Base-by-base conservation (phyloP, 2,888 invertebrate species). In the Cyclophora albipunctata region DNA sequence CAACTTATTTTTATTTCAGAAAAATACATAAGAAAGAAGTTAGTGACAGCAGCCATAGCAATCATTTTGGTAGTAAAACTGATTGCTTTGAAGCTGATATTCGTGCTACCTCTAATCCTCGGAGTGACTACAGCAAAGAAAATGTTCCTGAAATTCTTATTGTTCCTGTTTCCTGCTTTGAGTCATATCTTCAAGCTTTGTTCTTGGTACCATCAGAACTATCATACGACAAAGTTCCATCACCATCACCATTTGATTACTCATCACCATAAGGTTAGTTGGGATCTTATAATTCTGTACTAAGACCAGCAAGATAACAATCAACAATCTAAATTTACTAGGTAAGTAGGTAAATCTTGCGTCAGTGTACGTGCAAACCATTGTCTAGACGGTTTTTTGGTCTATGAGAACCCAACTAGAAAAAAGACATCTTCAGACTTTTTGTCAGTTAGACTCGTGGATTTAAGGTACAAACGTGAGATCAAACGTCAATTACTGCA, bases 61-160 rank as follows among this genome's bases (percentile, higher is more conserved):
- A 89, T 96, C 41, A 81, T 96, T 55, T 80, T 96, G 47, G 92
- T 96, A 45, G 90, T 96, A 50, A 95, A 95, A 72, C 85, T 96
- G 55, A 92, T 96, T 59, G 95, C 94, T 56, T 81, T 95, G 63
- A 95, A 95, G 81, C 82, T 95, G 57, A 90, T 96, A 70, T 95
- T 96, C 84, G 89, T 96, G 33, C 81, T 95, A 55, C 96, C 96
- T 0, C 78, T 95, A 46, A 81, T 96, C 46, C 91, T 96, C 62
- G 96, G 96, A 2, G 92, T 95, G 20, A 93, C 93, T 1, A 92
- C 95, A 0, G 96, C 96, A 3, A 96, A 96, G 83, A 96, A 96
- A 75, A 88, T 96, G 64, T 90, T 96, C 67, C 84, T 96, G 44
- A 96, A 96, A 72, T 84, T 95, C 48, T 78, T 96, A 7, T 89